Percentiles rank a stretch among this genome's conserved stretches.
These are phyloP conservation scores for Cosmopolites sordidus DNA, from an alignment of 2,888 invertebrate genomes.

Conservation along the genomic window DNA sequence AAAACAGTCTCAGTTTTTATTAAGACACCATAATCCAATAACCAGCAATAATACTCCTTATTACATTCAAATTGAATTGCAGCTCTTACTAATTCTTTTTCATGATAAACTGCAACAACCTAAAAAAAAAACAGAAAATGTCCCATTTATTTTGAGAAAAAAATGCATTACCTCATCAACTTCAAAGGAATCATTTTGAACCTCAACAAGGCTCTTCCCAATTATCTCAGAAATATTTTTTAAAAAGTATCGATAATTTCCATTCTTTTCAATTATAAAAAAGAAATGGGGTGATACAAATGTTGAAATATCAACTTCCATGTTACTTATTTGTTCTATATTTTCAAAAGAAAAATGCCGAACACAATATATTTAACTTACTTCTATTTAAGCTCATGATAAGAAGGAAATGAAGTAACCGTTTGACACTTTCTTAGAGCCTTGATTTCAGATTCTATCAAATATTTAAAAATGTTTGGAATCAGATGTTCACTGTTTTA, in stretches of 20 bases:
- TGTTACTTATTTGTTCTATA: slow-evolving; percentile 1
- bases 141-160: neutral
- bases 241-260: slow-evolving; percentile 16
- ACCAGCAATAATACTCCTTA: slow-evolving; percentile 33
- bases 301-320: slow-evolving; percentile 30
- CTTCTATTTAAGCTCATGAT: too few species aligned
- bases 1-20: slow-evolving; percentile 28
- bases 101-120: slow-evolving; percentile 30
- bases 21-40: slow-evolving; percentile 36
- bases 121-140: slow-evolving; percentile 17
- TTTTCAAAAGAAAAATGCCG: too few species aligned
- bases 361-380: too few species aligned
- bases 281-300: slow-evolving; percentile 39
- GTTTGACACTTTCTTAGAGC: too few species aligned
- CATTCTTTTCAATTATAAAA: slow-evolving; percentile 32
- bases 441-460: too few species aligned
- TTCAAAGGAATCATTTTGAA: slow-evolving; percentile 17
- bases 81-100: slow-evolving; percentile 30
- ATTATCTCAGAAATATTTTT: slow-evolving; percentile 12
- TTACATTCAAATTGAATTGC: slow-evolving; percentile 1
- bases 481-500: too few species aligned
- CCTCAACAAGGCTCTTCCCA: slow-evolving; percentile 5
- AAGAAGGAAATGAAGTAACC: too few species aligned
- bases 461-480: too few species aligned
- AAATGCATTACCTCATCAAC: slow-evolving; percentile 24